phyloP scores from a whole-genome alignment of 2,888 invertebrate species.

The Chalcosyrphus nemorum region DNA sequence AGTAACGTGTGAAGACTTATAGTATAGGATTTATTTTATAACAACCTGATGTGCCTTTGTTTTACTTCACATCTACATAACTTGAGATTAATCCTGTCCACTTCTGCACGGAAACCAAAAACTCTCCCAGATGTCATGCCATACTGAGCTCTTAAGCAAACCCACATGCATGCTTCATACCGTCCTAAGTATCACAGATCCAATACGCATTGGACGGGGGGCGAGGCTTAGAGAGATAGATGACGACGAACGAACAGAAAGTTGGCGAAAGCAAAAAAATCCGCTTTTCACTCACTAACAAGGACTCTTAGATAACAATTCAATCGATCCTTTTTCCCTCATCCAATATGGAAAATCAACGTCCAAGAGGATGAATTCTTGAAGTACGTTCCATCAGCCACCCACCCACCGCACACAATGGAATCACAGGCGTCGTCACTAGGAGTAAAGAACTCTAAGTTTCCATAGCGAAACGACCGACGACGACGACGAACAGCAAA shows the following conservation, averaged over 20 bases:
- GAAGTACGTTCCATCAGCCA: background rate
- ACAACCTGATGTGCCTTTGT: background rate
- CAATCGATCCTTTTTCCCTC: slow-evolving; percentile 42
- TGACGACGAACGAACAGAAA: slow-evolving; percentile 3
- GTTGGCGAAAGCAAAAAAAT: background rate
- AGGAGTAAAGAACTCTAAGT: background rate
- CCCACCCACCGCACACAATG: background rate
- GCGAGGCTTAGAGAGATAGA: slow-evolving; percentile 5
- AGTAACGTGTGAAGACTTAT: no score
- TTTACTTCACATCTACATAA: background rate
- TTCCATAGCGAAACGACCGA: background rate
- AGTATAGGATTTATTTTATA: background rate
- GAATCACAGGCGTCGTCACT: slow-evolving; percentile 15
- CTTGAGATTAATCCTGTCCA: slow-evolving; percentile 6
- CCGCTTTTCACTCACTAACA: slow-evolving; percentile 26
- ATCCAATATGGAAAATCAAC: slow-evolving; percentile 44
- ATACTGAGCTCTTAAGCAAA: slow-evolving; percentile 24
- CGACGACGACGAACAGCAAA: background rate
- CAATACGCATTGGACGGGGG: slow-evolving; percentile 30
- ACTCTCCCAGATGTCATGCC: slow-evolving; percentile 7
- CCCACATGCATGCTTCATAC: background rate
- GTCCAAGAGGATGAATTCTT: slow-evolving; percentile 31
- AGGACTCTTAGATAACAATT: slow-evolving; percentile 39
- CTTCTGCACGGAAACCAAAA: background rate
- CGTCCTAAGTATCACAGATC: slow-evolving; percentile 15